Base-by-base conservation (phyloP, 2,888 invertebrate species). In the Xiphydria camelus region DNA sequence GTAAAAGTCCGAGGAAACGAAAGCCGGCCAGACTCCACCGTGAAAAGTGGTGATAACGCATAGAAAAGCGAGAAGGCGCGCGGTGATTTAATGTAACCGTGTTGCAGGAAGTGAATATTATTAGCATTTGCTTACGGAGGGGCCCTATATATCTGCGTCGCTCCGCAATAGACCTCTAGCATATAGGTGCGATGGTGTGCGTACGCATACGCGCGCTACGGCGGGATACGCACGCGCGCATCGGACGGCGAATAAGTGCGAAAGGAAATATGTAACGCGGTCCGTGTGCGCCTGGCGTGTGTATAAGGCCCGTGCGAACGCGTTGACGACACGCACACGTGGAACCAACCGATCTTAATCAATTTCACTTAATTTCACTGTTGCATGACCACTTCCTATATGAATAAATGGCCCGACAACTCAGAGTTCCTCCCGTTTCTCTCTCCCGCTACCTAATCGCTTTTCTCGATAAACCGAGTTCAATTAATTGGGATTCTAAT, bases 61-160 rank as follows among this genome's bases (percentile, higher is more conserved):
- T n/a, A n/a, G 53, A 54, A 53, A 49, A 53, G 57, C 54, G 47
- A 22, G 34, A 35, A 18, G 35, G 26, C 52, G 48, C 45, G 50
- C 50, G 46, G 53, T 59, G 60, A 63, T 64, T 64, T 59, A 60
- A 60, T 55, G 61, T 59, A 59, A 61, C 54, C 60, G 57, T 60
- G 64, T 53, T 61, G 56, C 61, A 62, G 66, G 64, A 68, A 68
- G 63, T 53, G 64, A 64, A 66, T 67, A 68, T 67, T 62, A 68
- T 68, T 68, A 68, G 66, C 66, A 66, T 68, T 66, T 56, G 57
- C 55, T 64, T 57, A 54, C 51, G 41, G 41, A 37, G 31, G 40
- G 33, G 43, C 35, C 39, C 23, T 26, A 33, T 20, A 36, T 43
- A 50, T 47, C 40, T 38, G 26, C 44, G 21, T 31, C 23, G 10